phyloP scores from a whole-genome alignment of 1,140 invertebrate species.

The Caenorhabditis tropicalis region DNA sequence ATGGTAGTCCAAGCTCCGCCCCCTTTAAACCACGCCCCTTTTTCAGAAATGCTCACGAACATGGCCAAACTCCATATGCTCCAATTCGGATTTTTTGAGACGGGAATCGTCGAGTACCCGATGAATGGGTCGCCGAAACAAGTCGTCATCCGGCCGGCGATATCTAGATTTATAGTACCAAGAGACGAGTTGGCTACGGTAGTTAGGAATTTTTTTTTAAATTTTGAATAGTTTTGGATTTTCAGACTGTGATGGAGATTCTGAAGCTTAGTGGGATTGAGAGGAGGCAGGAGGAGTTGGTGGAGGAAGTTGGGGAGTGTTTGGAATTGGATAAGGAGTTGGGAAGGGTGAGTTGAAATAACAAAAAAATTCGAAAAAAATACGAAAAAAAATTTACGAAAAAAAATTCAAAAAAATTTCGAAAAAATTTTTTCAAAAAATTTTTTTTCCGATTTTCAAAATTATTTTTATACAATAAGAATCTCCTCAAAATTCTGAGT shows the following conservation, averaged over 20 bases:
- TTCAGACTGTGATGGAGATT: background rate
- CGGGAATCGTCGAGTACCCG: background rate
- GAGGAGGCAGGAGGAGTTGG: background rate
- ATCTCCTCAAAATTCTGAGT: no score
- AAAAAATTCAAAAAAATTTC: no score
- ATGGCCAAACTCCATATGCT: background rate
- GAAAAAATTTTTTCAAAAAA: no score
- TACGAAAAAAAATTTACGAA: no score
- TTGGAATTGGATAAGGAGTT: background rate
- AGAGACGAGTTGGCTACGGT: background rate
- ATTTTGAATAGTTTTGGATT: background rate
- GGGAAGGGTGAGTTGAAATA: background rate
- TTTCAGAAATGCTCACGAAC: conserved; percentile 19
- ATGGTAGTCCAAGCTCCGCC: background rate
- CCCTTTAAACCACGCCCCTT: background rate
- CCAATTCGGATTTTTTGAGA: background rate
- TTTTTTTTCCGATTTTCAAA: no score
- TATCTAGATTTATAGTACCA: background rate
- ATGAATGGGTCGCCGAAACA: background rate
- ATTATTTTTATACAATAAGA: no score
- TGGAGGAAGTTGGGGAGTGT: background rate
- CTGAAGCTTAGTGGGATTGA: background rate
- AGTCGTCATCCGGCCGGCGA: background rate
- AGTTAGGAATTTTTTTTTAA: background rate
- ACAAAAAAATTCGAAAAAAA: no score